Base-by-base conservation (phyloP, 2,797 vertebrate genomes). In the Myotis findleyi region DNA sequence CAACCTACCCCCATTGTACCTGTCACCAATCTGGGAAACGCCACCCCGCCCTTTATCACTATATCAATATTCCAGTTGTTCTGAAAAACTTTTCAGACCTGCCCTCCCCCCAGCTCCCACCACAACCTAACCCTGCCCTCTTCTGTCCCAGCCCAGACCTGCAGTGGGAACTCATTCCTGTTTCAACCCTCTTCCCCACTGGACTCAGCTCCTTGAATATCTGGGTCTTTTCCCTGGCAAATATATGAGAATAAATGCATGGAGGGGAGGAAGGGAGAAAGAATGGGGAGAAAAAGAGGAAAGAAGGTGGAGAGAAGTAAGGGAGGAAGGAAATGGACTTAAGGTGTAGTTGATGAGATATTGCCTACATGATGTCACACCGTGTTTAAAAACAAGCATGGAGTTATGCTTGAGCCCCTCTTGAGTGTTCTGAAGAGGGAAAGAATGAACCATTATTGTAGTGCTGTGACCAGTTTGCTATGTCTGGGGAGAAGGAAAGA, bases 1-100 rank as follows among this genome's bases (percentile, higher is more conserved):
- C n/a, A 66, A 2, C 57, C 5, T 14, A 9, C 2, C 2, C 1
- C 2, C 2, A 25, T 0, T 21, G 2, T 2, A 57, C 51, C 18
- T 33, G 2, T 5, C 11, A 18, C n/a, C n/a, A 49, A 41, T 10
- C 3, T 6, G 30, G 4, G 9, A 49, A 16, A 64, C 13, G 27
- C 12, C 33, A 53, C 27, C 8, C 20, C 5, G 0, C 27, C 44
- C 21, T 57, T 80, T 30, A 10, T 16, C 47, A 57, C 23, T 47
- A 44, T 30, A 20, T 71, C 62, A 51, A 2, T 41, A 80, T 68
- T 87, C 14, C 16, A 8, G 4, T 38, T 23, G 6, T 76, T 33
- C 33, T 23, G 14, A 27, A 72, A 68, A 76, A 17, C 1, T 44
- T 53, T 49, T 21, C n/a, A 38, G 27, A 68, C 9, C 44, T 38